Base-by-base conservation (phyloP, 1,140 invertebrate genomes). In the Drosophila ambigua region DNA sequence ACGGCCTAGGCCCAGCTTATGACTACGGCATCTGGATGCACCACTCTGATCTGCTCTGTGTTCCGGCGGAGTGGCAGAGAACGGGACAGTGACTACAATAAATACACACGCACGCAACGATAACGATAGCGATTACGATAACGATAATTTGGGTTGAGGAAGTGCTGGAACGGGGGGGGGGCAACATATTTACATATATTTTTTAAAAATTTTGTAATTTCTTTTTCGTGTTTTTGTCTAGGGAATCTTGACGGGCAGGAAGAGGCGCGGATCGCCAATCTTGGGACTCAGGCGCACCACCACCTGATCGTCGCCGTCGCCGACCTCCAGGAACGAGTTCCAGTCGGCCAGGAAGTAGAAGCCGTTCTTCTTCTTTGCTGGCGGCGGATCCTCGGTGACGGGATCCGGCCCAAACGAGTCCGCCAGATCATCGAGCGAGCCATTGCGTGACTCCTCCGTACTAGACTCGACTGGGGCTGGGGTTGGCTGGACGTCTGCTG, bases 291-390 rank as follows among this genome's bases (percentile, higher is more conserved):
- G 96, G 74, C 95, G 94, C 71, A 97, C 93, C 81, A 96, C 95
- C 2, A 97, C 94, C 91, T 95, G 95, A 54, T 94, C 95, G 28
- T 95, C 94, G 53, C 94, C 95, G n/a, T 96, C 95, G 24, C 96
- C 96, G 3, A 97, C 96, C 89, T 97, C 96, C 4, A 97, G 92
- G 78, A 97, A 97, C 11, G 95, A 94, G 80, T 97, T 97, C 96
- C 96, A 97, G 81, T 97, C 96, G 1, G 97, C 92, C 54, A 97
- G 93, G 91, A 96, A 97, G 82, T 97, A 97, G 48, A 97, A 94
- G 2, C 96, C 96, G 59, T 95, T 96, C 82, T 94, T 95, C 63
- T 93, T 93, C 54, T 93, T 94, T 0, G 94, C 93, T 11, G 95
- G 95, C 28, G 94, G 72, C 8, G 94, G 94, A 79, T 94, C 94